A percentile compares a stretch with the other conserved stretches of the same genome.
phyloP scores from a whole-genome alignment of 2,888 invertebrate genomes.

The Lymantria monacha region DNA sequence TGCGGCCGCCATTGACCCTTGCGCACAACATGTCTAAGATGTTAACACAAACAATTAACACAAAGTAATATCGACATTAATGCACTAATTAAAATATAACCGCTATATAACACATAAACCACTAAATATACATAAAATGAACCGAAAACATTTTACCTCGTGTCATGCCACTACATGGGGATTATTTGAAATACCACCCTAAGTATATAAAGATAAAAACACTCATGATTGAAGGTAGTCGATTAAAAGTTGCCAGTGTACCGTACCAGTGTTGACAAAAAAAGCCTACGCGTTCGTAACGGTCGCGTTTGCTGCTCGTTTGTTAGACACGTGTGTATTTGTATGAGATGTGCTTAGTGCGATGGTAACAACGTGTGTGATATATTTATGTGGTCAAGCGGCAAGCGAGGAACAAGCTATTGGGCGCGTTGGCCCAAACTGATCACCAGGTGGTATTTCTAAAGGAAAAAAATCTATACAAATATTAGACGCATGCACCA shows the following conservation, averaged over 20 bases:
- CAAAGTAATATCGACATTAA: conserved; percentile 67
- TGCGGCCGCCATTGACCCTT: neutral
- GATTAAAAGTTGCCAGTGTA: conserved; percentile 23
- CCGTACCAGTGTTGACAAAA: neutral
- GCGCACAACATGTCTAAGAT: conserved; percentile 41
- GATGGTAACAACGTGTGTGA: neutral
- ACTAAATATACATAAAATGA: conserved; percentile 42
- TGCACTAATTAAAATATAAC: conserved; percentile 64
- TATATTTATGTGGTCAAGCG: conserved; percentile 8
- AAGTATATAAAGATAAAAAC: conserved; percentile 36
- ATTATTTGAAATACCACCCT: conserved; percentile 75
- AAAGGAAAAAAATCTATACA: conserved; percentile 56
- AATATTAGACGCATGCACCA: conserved; percentile 70
- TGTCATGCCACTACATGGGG: conserved; percentile 74
- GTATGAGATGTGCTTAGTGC: conserved; percentile 11
- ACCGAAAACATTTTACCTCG: conserved; percentile 48
- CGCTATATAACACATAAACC: conserved; percentile 58
- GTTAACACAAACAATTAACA: conserved; percentile 55
- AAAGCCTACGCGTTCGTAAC: conserved; percentile 7
- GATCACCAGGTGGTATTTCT: conserved; percentile 73
- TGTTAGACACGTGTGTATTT: conserved; percentile 20
- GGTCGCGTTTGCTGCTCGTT: conserved; percentile 64
- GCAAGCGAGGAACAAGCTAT: conserved; percentile 24
- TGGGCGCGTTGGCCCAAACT: conserved; percentile 24
- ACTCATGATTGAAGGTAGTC: conserved; percentile 20